Conservation (phyloP, 2,113 vertebrate genomes). For the Paradisaea rubra region DNA sequence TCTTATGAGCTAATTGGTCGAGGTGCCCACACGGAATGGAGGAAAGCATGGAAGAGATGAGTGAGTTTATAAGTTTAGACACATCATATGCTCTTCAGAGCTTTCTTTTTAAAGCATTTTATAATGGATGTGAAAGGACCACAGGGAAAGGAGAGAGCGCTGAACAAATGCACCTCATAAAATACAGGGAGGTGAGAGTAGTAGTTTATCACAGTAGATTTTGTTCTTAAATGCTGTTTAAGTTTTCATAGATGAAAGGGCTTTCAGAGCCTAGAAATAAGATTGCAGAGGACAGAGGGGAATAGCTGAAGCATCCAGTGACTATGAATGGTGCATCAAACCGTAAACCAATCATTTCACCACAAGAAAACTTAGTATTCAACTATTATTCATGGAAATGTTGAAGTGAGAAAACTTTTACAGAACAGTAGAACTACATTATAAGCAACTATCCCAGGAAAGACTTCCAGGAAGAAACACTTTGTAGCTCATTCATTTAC, state of each 20-base stretch:
- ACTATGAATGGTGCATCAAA: not conserved
- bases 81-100: not conserved
- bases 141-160: not conserved
- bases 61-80: not conserved
- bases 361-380: not conserved
- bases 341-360: not conserved
- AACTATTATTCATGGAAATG: not conserved
- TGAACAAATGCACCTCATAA: not conserved
- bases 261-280: not conserved
- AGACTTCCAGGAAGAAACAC: not conserved
- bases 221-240: not conserved
- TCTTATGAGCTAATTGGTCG: not conserved
- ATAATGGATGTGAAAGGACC: not conserved
- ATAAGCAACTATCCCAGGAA: not conserved
- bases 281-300: not conserved
- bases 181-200: not conserved
- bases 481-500: not conserved
- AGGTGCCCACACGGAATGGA: not conserved
- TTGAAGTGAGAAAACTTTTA: not conserved
- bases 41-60: not conserved
- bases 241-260: constrained; percentile 1
- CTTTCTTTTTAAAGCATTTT: not conserved
- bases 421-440: not conserved
- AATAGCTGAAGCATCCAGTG: not conserved
- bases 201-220: not conserved